Percentiles rank a stretch among this genome's conserved stretches.
phyloP scores from a whole-genome alignment of 2,113 vertebrate genomes.

The Rutilus rutilus region DNA sequence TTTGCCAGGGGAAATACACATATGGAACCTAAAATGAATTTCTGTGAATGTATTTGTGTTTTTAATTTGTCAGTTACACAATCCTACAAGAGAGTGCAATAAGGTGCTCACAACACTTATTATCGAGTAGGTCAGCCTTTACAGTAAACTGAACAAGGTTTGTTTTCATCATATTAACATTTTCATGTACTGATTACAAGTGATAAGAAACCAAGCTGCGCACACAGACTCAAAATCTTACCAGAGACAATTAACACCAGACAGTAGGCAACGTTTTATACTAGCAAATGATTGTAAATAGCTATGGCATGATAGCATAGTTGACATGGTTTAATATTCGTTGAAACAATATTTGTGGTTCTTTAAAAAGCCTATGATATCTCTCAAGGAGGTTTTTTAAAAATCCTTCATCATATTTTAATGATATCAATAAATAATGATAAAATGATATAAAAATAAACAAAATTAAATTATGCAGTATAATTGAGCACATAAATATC shows the following conservation, averaged over 20 bases:
- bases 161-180: neutral
- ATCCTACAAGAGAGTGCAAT: neutral
- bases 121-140: neutral
- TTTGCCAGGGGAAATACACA: neutral
- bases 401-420: neutral
- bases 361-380: neutral
- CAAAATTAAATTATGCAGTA: neutral
- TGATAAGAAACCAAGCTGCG: neutral
- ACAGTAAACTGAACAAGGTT: neutral
- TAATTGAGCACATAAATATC: neutral
- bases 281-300: conserved; percentile 20
- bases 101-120: conserved; percentile 1
- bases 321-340: neutral
- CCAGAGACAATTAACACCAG: neutral
- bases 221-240: neutral
- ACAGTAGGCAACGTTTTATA: neutral
- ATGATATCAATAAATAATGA: neutral
- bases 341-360: neutral
- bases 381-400: neutral
- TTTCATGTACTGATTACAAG: conserved; percentile 8
- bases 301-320: neutral
- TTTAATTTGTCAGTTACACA: neutral
- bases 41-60: neutral
- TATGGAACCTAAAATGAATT: neutral
- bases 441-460: neutral